phyloP scores from a whole-genome alignment of 2,113 vertebrate species.

The Cairina moschata region DNA sequence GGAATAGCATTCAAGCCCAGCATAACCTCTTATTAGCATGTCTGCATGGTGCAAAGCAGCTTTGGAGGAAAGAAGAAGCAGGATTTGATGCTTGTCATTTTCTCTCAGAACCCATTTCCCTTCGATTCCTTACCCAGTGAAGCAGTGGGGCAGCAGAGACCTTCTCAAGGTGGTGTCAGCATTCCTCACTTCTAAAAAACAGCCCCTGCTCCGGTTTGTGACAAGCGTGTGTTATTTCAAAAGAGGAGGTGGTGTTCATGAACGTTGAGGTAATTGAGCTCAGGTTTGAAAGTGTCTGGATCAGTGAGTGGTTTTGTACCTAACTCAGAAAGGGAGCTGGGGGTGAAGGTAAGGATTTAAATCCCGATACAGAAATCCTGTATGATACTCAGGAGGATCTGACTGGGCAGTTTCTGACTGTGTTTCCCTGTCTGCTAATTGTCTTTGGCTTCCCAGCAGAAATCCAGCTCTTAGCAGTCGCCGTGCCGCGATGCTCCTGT shows the following conservation, averaged over 20 bases:
- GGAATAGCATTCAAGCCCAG: neutral
- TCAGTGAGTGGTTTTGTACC: neutral
- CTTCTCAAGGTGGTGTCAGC: neutral
- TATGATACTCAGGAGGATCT: neutral
- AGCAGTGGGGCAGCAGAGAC: neutral
- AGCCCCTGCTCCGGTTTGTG: neutral
- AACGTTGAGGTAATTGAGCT: neutral
- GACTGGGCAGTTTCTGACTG: neutral
- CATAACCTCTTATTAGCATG: accelerated
- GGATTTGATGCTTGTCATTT: neutral
- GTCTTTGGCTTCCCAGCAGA: neutral
- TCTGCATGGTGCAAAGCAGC: neutral
- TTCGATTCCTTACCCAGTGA: neutral
- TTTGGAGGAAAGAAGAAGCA: neutral
- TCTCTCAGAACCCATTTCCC: neutral
- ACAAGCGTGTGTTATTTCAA: neutral
- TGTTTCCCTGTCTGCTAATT: neutral
- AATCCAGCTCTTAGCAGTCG: neutral
- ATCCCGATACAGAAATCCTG: neutral
- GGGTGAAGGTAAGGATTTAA: neutral
- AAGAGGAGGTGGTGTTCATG: neutral
- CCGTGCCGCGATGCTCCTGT: accelerated
- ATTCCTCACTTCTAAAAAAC: neutral
- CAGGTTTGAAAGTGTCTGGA: neutral
- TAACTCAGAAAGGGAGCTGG: neutral